A percentile compares a stretch with the other conserved stretches of the same genome.
Evolutionary conservation across 1,140 invertebrate species (phyloP).

Genomic region (Pteromalus puparum): DNA sequence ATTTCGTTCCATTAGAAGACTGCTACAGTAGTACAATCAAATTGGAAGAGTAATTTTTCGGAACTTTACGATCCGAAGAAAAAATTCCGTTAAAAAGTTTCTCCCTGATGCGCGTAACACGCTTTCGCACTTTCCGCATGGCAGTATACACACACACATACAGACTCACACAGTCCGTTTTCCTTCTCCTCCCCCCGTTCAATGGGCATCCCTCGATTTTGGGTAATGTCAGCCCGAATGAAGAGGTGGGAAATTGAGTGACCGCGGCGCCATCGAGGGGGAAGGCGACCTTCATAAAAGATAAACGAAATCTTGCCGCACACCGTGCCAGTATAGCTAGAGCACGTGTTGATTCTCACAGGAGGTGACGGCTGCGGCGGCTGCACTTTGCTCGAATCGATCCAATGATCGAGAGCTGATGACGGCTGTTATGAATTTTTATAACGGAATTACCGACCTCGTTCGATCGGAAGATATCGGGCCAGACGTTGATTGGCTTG

Average conservation of each 20-base stretch:
- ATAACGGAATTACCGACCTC: not conserved
- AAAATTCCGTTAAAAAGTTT: not conserved
- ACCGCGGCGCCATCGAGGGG: not conserved
- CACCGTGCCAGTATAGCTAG: not conserved
- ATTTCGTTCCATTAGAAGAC: not conserved
- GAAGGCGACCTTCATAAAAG: conserved; percentile 35
- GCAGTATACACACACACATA: no score
- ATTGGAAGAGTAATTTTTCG: not conserved
- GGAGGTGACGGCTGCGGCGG: not conserved
- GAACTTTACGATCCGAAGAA: no score
- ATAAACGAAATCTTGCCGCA: conserved; percentile 38
- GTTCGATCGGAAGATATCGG: not conserved
- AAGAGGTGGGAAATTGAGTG: conserved; percentile 36
- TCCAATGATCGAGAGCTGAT: not conserved
- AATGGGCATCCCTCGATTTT: not conserved
- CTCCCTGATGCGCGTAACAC: not conserved
- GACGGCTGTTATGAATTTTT: conserved; percentile 21
- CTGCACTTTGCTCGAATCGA: conserved; percentile 1
- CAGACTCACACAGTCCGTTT: no score
- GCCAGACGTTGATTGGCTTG: no score
- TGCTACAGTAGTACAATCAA: not conserved
- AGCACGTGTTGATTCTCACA: conserved; percentile 22
- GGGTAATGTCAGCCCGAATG: conserved; percentile 18
- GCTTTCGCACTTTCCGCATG: no score
- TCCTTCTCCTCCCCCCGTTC: no score